phyloP scores from a whole-genome alignment of 30 jellyfish, hydroid and myxozoan genomes.

The Turritopsis dohrnii region DNA sequence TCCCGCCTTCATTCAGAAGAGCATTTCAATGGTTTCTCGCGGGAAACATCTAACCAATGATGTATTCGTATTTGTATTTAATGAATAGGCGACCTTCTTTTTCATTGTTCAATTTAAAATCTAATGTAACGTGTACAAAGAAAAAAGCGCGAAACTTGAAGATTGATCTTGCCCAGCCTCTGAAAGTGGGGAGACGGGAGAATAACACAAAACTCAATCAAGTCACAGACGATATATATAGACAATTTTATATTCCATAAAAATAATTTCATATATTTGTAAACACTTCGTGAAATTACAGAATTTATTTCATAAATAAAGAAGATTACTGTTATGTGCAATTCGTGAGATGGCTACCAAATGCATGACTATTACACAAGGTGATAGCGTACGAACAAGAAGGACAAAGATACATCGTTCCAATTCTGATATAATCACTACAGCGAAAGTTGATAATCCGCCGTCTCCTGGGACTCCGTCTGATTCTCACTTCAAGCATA shows the following conservation, averaged over 20 bases:
- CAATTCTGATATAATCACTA: not conserved
- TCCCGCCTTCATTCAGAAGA: not conserved
- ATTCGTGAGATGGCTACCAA: not conserved
- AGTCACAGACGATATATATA: too few species aligned
- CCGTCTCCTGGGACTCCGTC: conserved; percentile 40
- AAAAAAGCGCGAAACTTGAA: not conserved
- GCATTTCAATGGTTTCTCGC: not conserved
- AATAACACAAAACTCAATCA: not conserved
- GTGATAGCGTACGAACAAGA: not conserved
- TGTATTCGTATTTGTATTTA: too few species aligned
- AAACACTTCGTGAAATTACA: not conserved
- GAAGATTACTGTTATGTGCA: not conserved
- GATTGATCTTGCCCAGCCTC: not conserved
- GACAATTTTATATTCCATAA: too few species aligned
- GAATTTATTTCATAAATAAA: not conserved
- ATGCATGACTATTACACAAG: conserved; percentile 1
- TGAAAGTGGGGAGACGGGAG: not conserved
- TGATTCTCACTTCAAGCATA: conserved; percentile 3
- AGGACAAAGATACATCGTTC: conserved; percentile 10
- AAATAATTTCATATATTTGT: too few species aligned
- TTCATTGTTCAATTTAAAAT: not conserved
- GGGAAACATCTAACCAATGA: not conserved
- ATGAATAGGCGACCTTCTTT: not conserved
- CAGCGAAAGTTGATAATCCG: not conserved
- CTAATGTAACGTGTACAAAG: not conserved